phyloP scores from a whole-genome alignment of 2,113 vertebrate species.

The Gavia stellata region DNA sequence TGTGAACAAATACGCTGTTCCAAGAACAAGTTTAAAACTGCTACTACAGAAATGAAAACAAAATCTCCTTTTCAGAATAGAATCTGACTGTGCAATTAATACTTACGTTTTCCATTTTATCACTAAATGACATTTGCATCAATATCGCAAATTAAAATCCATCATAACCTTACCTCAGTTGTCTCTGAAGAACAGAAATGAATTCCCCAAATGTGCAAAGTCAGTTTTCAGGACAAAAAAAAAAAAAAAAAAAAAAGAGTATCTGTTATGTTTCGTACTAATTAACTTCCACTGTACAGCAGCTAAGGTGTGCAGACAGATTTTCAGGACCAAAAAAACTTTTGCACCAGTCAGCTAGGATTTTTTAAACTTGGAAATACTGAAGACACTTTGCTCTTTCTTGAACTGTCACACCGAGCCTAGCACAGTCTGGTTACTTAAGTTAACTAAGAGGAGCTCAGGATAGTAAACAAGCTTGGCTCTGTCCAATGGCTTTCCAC shows the following conservation, averaged over 20 bases:
- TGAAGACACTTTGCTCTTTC: conserved; percentile 62
- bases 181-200: conserved; percentile 49
- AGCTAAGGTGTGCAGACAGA: background rate
- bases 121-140: background rate
- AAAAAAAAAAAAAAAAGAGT: background rate
- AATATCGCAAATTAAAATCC: background rate
- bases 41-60: background rate
- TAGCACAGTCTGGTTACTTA: conserved; percentile 44
- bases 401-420: conserved; percentile 35
- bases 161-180: conserved; percentile 68
- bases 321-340: background rate
- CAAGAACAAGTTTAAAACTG: background rate
- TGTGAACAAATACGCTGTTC: background rate
- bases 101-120: background rate
- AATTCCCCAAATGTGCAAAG: background rate
- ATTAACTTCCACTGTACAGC: conserved; percentile 38
- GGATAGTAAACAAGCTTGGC: conserved; percentile 73
- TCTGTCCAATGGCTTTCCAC: conserved; percentile 74
- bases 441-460: conserved; percentile 70
- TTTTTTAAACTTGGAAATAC: conserved; percentile 42
- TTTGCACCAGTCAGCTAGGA: background rate
- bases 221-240: conserved; percentile 7
- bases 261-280: conserved; percentile 16
- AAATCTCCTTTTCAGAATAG: background rate
- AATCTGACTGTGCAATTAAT: background rate